A percentile compares a stretch with the other conserved stretches of the same genome.
phyloP scores from a whole-genome alignment of 2,888 invertebrate genomes.

The Sarcophaga caerulescens region DNA sequence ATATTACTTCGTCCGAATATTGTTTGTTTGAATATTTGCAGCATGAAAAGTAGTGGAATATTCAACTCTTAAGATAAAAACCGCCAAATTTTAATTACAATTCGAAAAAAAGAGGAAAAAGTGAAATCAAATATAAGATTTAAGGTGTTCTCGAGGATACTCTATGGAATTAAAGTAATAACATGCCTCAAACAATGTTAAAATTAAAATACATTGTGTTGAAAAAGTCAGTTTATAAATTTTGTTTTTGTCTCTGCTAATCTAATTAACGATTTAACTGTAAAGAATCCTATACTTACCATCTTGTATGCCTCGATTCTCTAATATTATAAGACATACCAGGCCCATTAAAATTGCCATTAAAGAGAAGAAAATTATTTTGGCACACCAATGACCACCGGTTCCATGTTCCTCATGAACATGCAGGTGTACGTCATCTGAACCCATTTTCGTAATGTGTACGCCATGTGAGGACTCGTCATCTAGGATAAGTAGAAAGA shows the following conservation, averaged over 20 bases:
- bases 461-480: constrained; percentile 81
- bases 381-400: constrained; percentile 92
- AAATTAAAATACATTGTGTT: too few species aligned
- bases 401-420: constrained; percentile 89
- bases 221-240: background rate
- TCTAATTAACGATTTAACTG: too few species aligned
- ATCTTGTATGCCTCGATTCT: constrained; percentile 89
- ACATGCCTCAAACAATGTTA: too few species aligned
- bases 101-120: too few species aligned
- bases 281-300: constrained; percentile 82
- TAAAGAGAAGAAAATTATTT: constrained; percentile 90
- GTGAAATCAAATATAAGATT: too few species aligned
- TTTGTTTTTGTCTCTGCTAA: constrained; percentile 14
- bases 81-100: too few species aligned
- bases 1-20: too few species aligned
- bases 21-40: too few species aligned
- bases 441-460: constrained; percentile 81
- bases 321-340: constrained; percentile 89
- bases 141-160: too few species aligned
- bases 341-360: constrained; percentile 87
- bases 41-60: too few species aligned
- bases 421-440: constrained; percentile 89
- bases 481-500: constrained; percentile 69
- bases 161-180: too few species aligned
- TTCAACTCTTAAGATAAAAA: too few species aligned